Conservation (phyloP, 2,797 vertebrate species). For the Myotis daubentonii region DNA sequence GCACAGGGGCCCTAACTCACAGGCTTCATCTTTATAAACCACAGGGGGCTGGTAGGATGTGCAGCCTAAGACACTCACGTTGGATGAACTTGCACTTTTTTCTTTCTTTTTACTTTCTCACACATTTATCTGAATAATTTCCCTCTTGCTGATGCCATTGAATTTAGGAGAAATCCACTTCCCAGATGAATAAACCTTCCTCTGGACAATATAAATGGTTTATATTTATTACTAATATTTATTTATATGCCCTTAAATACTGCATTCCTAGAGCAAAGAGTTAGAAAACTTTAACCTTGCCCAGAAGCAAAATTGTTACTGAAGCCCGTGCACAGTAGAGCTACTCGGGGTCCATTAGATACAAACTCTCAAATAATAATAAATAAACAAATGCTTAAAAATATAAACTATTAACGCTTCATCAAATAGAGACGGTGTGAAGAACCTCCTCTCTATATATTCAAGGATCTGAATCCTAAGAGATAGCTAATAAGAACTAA, state of each 20-base stretch:
- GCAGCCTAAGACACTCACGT: background rate
- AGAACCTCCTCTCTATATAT: background rate
- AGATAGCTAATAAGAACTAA: background rate
- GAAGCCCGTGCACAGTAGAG: background rate
- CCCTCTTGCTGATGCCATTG: background rate
- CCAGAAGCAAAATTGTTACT: background rate
- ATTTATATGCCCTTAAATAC: background rate
- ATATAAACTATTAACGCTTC: background rate
- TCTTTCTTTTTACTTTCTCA: background rate
- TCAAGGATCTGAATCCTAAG: background rate
- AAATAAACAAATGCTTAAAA: background rate
- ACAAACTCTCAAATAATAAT: background rate
- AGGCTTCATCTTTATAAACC: background rate
- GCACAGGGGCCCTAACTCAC: conserved; percentile 7
- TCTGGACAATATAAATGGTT: background rate
- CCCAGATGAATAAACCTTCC: background rate
- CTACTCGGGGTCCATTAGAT: background rate
- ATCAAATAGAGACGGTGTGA: background rate
- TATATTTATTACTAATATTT: background rate
- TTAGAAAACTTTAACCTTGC: background rate
- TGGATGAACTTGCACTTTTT: background rate
- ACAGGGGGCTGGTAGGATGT: background rate
- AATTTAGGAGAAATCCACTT: background rate
- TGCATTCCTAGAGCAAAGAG: background rate
- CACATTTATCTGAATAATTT: background rate